Evolutionary conservation across 2,888 invertebrate species (phyloP).

Genomic region (Limenitis camilla): DNA sequence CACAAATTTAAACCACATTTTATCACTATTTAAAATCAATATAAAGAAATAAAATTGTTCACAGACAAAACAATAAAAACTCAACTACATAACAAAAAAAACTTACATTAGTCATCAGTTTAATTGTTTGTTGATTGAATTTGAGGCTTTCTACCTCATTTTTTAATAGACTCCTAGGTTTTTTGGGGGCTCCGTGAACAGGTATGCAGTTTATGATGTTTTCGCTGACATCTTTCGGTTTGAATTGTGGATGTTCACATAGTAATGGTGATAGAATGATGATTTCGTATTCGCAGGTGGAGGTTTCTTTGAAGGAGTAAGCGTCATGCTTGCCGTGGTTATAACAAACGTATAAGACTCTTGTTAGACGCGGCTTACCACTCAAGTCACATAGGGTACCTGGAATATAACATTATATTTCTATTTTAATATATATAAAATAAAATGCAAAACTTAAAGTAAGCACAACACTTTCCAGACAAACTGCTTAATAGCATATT

Average conservation of each 20-base stretch:
- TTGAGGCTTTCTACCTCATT: constrained; percentile 83
- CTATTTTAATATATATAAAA: too few species aligned
- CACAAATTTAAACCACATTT: not conserved
- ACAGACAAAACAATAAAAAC: not conserved
- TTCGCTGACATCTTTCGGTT: constrained; percentile 84
- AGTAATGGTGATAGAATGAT: constrained; percentile 90
- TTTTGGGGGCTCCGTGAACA: constrained; percentile 77
- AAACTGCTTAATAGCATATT: too few species aligned
- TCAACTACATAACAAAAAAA: not conserved
- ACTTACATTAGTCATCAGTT: constrained; percentile 50
- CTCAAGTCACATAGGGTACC: constrained; percentile 92
- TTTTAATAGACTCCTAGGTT: constrained; percentile 81
- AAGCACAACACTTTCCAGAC: too few species aligned
- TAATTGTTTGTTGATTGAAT: constrained; percentile 76
- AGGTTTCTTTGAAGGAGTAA: constrained; percentile 92
- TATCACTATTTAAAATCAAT: not conserved
- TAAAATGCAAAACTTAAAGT: too few species aligned
- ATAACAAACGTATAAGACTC: constrained; percentile 91
- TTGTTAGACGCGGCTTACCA: constrained; percentile 85
- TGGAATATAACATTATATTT: too few species aligned
- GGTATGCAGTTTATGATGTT: constrained; percentile 85
- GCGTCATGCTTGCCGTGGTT: constrained; percentile 92
- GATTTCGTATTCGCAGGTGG: constrained; percentile 95
- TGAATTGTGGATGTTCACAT: constrained; percentile 92
- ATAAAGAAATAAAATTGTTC: not conserved